These are phyloP conservation scores for Clostera curtula DNA, from an alignment of 2,888 invertebrate species.

Conservation along the genomic window DNA sequence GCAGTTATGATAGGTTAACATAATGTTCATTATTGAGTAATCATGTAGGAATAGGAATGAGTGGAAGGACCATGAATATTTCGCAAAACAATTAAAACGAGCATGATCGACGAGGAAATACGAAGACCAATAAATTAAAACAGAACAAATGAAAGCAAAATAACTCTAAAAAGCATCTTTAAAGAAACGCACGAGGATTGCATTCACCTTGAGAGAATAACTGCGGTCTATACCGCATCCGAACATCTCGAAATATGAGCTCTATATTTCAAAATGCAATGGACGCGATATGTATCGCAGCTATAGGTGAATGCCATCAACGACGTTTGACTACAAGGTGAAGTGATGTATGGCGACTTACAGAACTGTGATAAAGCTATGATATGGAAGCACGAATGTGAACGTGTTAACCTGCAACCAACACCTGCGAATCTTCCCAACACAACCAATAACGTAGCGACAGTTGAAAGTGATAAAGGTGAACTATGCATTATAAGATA, in stretches of 20 bases:
- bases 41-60: too few relatives aligned
- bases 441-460: too few relatives aligned
- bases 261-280: conserved; percentile 59
- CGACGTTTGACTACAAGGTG: conserved; percentile 25
- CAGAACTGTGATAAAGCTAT: conserved; percentile 44
- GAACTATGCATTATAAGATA: too few relatives aligned
- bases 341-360: conserved; percentile 27
- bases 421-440: conserved; percentile 47
- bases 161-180: too few relatives aligned
- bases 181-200: conserved; percentile 24
- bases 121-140: too few relatives aligned
- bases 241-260: conserved; percentile 64
- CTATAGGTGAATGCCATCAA: conserved; percentile 28
- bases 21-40: conserved; percentile 10
- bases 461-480: too few relatives aligned
- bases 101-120: too few relatives aligned
- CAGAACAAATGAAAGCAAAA: not conserved
- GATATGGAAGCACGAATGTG: conserved; percentile 58
- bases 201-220: conserved; percentile 26
- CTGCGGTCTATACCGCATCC: conserved; percentile 33
- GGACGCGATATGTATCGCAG: conserved; percentile 32
- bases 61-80: too few relatives aligned
- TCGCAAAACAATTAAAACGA: too few relatives aligned
- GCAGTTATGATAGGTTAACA: conserved; percentile 25
- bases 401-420: conserved; percentile 68